Conservation (phyloP, 2,888 invertebrate genomes). For the Embidobia sp. region DNA sequence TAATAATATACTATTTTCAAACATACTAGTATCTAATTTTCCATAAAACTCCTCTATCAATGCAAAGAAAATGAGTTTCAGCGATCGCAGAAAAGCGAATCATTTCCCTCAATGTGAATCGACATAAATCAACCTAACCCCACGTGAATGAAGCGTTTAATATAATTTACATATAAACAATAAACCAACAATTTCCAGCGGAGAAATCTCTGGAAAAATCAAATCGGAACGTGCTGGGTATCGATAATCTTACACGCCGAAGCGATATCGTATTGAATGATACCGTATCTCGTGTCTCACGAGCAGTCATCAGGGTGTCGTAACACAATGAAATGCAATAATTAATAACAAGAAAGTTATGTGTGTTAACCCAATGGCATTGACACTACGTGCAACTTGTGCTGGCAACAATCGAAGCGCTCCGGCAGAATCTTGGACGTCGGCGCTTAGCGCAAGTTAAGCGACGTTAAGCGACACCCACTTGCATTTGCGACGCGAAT, state of each 20-base stretch:
- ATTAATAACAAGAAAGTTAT: conserved; percentile 61
- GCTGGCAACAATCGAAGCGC: background rate
- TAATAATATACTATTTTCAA: no score
- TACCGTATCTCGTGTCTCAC: conserved; percentile 43
- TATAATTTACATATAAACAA: conserved; percentile 5
- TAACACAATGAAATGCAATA: conserved; percentile 52
- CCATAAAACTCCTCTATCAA: no score
- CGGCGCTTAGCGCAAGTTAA: background rate
- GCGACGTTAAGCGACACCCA: conserved; percentile 30
- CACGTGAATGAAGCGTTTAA: conserved; percentile 2
- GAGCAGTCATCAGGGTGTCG: conserved; percentile 46
- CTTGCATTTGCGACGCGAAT: conserved; percentile 15
- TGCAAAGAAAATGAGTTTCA: no score
- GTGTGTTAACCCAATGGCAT: conserved; percentile 60
- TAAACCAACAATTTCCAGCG: conserved; percentile 8
- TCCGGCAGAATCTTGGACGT: background rate
- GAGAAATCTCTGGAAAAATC: conserved; percentile 6
- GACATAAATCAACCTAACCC: no score
- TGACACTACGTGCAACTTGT: conserved; percentile 45
- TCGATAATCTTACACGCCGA: conserved; percentile 21
- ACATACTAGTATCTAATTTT: no score
- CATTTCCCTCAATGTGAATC: no score
- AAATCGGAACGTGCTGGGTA: conserved; percentile 17
- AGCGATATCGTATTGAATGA: conserved; percentile 33
- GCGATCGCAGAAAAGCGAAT: no score